Percentiles rank a stretch among this genome's conserved stretches.
These are phyloP conservation scores for Eulemur rufifrons DNA, from an alignment of 2,113 vertebrate genomes.

Conservation along the genomic window DNA sequence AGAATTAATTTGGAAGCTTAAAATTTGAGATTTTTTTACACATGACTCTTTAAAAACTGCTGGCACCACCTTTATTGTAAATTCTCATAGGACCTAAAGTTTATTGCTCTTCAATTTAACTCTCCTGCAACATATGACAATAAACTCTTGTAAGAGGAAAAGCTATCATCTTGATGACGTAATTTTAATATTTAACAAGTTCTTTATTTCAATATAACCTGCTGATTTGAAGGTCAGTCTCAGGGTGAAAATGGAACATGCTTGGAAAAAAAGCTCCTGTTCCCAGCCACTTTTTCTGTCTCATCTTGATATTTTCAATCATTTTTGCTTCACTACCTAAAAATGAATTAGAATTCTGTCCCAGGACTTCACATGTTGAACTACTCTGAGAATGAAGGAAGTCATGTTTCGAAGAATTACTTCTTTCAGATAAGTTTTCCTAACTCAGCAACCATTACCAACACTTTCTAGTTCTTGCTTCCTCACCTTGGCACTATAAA, in stretches of 20 bases:
- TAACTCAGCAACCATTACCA: neutral
- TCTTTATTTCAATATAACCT: neutral
- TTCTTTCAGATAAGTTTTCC: neutral
- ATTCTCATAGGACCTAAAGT: neutral
- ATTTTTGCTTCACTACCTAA: neutral
- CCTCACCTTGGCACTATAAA: neutral
- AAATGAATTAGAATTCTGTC: neutral
- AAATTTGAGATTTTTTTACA: neutral
- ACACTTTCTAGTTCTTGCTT: neutral
- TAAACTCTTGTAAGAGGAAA: neutral
- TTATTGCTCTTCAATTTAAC: neutral
- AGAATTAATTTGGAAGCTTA: slow-evolving; percentile 12
- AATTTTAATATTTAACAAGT: slow-evolving; percentile 48
- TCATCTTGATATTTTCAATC: neutral
- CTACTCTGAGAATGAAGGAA: neutral
- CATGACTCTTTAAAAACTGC: neutral
- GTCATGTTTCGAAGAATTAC: neutral
- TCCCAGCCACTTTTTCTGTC: neutral
- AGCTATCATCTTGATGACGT: neutral
- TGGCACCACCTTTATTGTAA: neutral
- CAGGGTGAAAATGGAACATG: neutral
- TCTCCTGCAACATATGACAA: neutral
- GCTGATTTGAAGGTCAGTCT: neutral
- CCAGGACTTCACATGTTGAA: neutral
- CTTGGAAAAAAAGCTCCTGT: neutral